Percentiles rank a stretch among this genome's conserved stretches.
Evolutionary conservation across 2,888 invertebrate species (phyloP).

Genomic region (Tuta absoluta): DNA sequence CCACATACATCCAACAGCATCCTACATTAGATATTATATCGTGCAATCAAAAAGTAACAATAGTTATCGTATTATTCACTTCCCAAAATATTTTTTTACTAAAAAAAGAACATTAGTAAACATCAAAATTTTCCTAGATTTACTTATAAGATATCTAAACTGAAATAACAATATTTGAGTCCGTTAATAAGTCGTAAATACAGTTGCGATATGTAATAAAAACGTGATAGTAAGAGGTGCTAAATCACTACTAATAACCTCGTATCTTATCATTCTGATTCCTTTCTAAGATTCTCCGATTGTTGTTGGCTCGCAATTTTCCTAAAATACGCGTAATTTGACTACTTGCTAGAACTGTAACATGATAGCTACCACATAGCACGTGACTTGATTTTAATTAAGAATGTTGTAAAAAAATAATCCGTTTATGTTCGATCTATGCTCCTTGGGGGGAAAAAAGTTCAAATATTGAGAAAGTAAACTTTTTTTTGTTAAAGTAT

Average conservation of each 20-base stretch:
- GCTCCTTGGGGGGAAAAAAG: too few relatives aligned
- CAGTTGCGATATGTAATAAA: background rate
- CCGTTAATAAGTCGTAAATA: background rate
- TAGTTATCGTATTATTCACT: background rate
- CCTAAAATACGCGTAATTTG: background rate
- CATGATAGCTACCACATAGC: too few relatives aligned
- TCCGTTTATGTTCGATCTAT: too few relatives aligned
- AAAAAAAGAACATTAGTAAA: background rate
- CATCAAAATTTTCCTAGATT: background rate
- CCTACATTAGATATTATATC: too few relatives aligned
- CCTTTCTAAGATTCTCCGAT: background rate
- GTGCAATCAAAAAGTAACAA: too few relatives aligned
- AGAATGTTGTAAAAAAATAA: too few relatives aligned
- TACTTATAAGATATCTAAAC: background rate
- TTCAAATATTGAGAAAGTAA: too few relatives aligned
- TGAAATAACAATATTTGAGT: too few relatives aligned
- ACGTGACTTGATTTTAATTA: too few relatives aligned
- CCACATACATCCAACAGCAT: too few relatives aligned
- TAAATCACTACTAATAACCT: conserved; percentile 37
- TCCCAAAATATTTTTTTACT: background rate
- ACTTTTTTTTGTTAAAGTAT: too few relatives aligned
- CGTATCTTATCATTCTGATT: conserved; percentile 35
- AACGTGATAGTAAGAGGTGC: conserved; percentile 32
- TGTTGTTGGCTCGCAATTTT: background rate
- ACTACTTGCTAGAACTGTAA: too few relatives aligned